Percentiles rank a stretch among this genome's conserved stretches.
phyloP scores from a whole-genome alignment of 2,888 invertebrate genomes.

The Synergus gifuensis region DNA sequence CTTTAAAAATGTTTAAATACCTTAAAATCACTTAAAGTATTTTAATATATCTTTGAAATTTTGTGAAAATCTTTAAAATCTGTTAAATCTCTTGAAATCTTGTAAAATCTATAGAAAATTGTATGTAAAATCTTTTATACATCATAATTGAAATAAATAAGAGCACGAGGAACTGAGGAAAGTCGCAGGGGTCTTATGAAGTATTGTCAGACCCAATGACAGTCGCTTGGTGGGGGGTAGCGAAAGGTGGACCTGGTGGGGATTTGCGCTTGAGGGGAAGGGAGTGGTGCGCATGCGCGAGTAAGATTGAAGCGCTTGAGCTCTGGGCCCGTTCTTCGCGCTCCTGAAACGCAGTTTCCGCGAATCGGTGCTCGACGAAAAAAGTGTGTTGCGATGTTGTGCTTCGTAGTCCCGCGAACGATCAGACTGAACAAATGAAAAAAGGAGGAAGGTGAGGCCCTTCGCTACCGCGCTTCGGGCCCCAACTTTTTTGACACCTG shows the following conservation, averaged over 20 bases:
- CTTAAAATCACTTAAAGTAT: too few species aligned
- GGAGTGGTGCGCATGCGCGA: constrained; percentile 49
- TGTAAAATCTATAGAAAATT: too few species aligned
- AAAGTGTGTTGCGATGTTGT: constrained; percentile 61
- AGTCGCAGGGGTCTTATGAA: background rate
- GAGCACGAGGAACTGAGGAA: background rate
- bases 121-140: too few species aligned
- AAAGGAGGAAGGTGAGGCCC: constrained; percentile 39
- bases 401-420: constrained; percentile 49
- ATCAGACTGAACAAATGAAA: constrained; percentile 35
- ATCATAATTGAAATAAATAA: background rate
- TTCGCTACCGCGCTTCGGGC: constrained; percentile 5
- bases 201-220: constrained; percentile 11
- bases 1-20: too few species aligned
- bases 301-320: constrained; percentile 49
- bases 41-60: too few species aligned
- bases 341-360: constrained; percentile 73
- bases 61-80: too few species aligned
- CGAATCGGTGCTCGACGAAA: constrained; percentile 72
- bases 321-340: constrained; percentile 50
- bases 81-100: too few species aligned
- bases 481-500: constrained; percentile 15
- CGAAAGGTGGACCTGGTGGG: background rate
- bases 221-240: background rate
- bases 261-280: constrained; percentile 23